These are phyloP conservation scores for Vombatus ursinus DNA, from an alignment of 2,113 vertebrate species.

Conservation along the genomic window DNA sequence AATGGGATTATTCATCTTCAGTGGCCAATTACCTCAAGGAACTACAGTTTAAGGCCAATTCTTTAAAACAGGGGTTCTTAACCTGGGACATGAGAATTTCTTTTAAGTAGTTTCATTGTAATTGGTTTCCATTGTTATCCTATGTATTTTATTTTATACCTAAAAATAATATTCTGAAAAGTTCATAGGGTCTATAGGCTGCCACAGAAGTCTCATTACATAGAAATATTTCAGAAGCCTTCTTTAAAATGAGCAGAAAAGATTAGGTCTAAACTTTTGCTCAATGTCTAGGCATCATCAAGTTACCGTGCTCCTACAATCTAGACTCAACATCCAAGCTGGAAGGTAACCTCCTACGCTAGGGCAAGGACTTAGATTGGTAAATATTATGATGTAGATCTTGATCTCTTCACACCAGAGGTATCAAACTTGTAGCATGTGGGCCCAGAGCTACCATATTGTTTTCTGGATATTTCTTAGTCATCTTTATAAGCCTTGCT, in stretches of 20 bases:
- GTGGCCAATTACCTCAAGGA: background rate
- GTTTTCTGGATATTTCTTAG: no score
- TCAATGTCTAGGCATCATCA: background rate
- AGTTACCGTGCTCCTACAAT: background rate
- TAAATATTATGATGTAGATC: no score
- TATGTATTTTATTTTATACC: background rate
- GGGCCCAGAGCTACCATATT: no score
- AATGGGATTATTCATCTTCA: background rate
- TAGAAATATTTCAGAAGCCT: background rate
- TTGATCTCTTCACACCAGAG: no score
- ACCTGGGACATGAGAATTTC: background rate
- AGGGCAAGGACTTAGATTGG: no score
- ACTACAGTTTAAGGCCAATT: background rate
- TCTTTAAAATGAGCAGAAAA: background rate
- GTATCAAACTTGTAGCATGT: no score
- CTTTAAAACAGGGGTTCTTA: background rate
- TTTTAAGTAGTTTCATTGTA: background rate
- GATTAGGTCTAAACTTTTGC: background rate
- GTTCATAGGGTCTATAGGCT: background rate
- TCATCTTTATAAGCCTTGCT: no score
- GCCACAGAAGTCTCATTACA: background rate
- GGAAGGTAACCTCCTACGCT: no score
- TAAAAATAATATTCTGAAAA: background rate
- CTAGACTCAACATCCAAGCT: no score
- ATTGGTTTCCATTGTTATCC: background rate